These are phyloP conservation scores for Caenorhabditis sp. DNA, from an alignment of 2,888 invertebrate species.

Conservation along the genomic window DNA sequence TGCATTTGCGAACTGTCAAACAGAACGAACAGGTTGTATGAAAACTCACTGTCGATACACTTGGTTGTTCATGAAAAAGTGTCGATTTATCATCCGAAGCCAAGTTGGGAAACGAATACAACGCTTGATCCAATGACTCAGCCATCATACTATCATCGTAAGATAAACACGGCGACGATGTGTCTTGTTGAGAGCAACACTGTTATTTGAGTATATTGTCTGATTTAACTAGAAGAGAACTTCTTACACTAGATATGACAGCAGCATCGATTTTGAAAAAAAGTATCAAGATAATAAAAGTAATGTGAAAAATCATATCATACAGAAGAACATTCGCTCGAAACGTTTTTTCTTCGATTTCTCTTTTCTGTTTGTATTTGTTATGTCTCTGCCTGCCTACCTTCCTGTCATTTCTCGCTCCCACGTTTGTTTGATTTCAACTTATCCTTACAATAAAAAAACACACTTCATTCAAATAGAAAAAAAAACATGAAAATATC, in stretches of 20 bases:
- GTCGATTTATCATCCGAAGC: conserved; percentile 27
- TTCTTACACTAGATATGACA: background rate
- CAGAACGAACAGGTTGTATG: background rate
- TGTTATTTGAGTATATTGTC: background rate
- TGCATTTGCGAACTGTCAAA: background rate
- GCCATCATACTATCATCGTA: conserved; percentile 49
- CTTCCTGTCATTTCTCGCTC: conserved; percentile 9
- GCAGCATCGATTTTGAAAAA: background rate
- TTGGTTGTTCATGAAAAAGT: conserved; percentile 10
- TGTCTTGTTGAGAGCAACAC: background rate
- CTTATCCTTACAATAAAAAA: conserved; percentile 26
- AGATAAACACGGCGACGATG: conserved; percentile 30
- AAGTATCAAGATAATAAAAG: conserved; percentile 13
- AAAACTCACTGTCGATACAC: conserved; percentile 6
- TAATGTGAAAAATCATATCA: conserved; percentile 20
- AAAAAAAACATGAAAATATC: background rate
- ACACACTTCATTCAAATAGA: background rate
- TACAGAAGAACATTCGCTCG: conserved; percentile 17
- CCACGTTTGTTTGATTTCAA: conserved; percentile 33
- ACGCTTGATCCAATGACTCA: conserved; percentile 45
- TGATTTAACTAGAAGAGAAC: background rate
- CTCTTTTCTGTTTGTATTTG: conserved; percentile 10
- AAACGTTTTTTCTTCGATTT: conserved; percentile 6
- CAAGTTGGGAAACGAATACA: conserved; percentile 50
- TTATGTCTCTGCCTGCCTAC: background rate